These are phyloP conservation scores for Alloplasta piceator DNA, from an alignment of 2,888 invertebrate genomes.

Conservation along the genomic window DNA sequence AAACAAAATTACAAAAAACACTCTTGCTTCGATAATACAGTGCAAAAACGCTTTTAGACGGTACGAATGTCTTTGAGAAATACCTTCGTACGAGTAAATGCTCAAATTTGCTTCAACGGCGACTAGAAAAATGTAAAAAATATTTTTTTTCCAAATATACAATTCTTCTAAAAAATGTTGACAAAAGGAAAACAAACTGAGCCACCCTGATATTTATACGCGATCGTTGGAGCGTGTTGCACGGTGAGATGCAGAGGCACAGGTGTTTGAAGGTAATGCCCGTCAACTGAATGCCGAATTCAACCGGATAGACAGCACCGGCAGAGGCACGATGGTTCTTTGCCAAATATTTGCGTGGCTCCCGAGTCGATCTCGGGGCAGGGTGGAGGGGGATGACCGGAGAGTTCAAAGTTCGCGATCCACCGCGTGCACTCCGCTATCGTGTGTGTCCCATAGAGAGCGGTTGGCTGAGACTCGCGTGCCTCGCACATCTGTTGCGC, in stretches of 20 bases:
- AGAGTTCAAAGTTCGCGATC: slow-evolving; percentile 80
- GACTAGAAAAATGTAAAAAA: no score
- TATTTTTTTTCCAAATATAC: no score
- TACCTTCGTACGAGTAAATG: no score
- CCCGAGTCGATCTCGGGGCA: slow-evolving; percentile 53
- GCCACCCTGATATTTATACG: no score
- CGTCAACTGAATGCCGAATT: slow-evolving; percentile 6
- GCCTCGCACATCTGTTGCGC: slow-evolving; percentile 82
- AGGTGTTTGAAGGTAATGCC: slow-evolving; percentile 17
- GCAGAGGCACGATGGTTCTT: slow-evolving; percentile 56
- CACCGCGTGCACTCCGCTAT: slow-evolving; percentile 64
- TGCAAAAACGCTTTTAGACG: no score
- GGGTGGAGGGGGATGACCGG: slow-evolving; percentile 65
- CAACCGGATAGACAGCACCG: neutral
- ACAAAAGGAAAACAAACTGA: no score
- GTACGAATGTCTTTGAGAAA: no score
- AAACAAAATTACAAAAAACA: no score
- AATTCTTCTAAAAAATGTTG: no score
- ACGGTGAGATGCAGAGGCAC: slow-evolving; percentile 14
- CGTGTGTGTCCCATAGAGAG: slow-evolving; percentile 70
- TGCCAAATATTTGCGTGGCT: slow-evolving; percentile 77
- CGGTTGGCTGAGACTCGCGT: slow-evolving; percentile 76
- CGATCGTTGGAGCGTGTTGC: no score
- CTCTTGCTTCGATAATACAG: no score
- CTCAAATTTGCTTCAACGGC: no score